Base-by-base conservation (phyloP, 2,113 vertebrate species). In the Oreochromis tanganicae region DNA sequence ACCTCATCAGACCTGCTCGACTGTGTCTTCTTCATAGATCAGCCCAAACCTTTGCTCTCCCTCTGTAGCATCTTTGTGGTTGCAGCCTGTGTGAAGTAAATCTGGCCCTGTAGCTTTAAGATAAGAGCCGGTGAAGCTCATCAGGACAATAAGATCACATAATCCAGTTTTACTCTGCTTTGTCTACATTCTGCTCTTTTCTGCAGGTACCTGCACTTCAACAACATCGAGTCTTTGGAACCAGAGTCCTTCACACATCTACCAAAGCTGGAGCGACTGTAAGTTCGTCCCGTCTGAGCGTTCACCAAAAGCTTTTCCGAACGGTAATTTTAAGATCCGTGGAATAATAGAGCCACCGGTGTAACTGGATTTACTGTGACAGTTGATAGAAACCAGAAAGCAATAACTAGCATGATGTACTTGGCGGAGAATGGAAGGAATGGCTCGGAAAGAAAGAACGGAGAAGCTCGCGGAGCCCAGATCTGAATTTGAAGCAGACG, bases 151-250 rank as follows among this genome's bases (percentile, higher is more conserved):
- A 4, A 48, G 29, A 27, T 61, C 24, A 63, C 5, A 16, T 85
- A 84, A 92, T 85, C 32, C 50, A 56, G 17, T 59, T 87, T 82
- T 9, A 41, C 61, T 90, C 55, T 89, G 36, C 43, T 91, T 63
- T 91, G 52, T 87, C 54, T 46, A 38, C 66, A n/a, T 73, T 91
- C 68, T 87, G 73, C 88, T 89, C 85, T 89, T 34, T 78, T 89
- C 88, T 96, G 56, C 92, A 99, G 98, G 90, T 99, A 99, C 91
- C 97, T 99, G 93, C 99, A 99, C 96, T 99, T 99, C 96, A 99
- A 99, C 96, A 98, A 98, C 93, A 99, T 99, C 78, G 99, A 99
- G 92, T 97, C 97, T 0, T 92, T 99, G 96, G 99, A 99, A 89
- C 97, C 98, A 1, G 98, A 99, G 93, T 97, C 98, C 34, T 99